Evolutionary conservation across 2,888 invertebrate genomes (phyloP), one percentile per base, ranked within the genome.

Genomic region (Melitaea athalia): DNA sequence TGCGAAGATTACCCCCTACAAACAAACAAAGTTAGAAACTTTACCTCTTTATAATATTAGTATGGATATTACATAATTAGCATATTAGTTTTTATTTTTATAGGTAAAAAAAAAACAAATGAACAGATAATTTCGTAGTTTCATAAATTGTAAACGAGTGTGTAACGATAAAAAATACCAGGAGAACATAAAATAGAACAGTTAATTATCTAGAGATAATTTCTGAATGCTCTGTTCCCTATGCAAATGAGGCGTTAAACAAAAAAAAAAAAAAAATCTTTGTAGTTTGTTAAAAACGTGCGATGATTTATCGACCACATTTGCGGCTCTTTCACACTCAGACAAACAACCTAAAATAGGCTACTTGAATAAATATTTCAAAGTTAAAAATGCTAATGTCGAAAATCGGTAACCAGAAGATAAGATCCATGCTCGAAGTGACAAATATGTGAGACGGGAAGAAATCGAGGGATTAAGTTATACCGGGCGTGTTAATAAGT

Each of bases 281-380:
- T 78, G 76, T 77, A 75, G 74, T 73, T 68, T 38, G 38, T 75
- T 74, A 75, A 80, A 79, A 73, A 75, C 74, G 70, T 72, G 67
- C 66, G 42, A 77, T 82, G 84, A 86, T 82, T 79, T 77, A 84
- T 81, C 72, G 75, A 77, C 63, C 68, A 73, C 78, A 84, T 78
- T 82, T 78, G 80, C 76, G 81, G 85, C 84, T 82, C 84, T 87
- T 85, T 81, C 75, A 74, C 76, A 63, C 50, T 78, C 77, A 73
- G 74, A 82, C 83, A 85, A 84, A 86, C 85, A 87, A 77, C 72
- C 77, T 81, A 78, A 83, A 85, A 86, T 83, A 83, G 81, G 78
- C 86, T 86, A 86, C 89, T 84, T 85, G 84, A 86, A 86, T 85
- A 85, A 80, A 85, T 86, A 85, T 87, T 85, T 86, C 83, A 84